These are phyloP conservation scores for Synergus japonicus DNA, from an alignment of 2,888 invertebrate genomes.

Conservation along the genomic window DNA sequence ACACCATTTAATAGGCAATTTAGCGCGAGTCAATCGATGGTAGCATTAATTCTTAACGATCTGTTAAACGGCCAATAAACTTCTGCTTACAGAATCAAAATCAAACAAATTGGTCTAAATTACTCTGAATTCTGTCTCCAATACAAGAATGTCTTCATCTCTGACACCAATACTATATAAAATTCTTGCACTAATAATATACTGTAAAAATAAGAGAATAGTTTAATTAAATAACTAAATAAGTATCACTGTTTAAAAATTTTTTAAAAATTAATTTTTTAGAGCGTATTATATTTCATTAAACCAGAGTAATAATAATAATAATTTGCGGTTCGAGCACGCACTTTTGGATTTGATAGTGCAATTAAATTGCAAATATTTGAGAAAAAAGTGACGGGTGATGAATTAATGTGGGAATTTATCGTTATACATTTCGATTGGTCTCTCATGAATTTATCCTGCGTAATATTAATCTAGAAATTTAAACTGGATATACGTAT, in stretches of 20 bases:
- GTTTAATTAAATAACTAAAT: no score
- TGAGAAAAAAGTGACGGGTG: slow-evolving; percentile 3
- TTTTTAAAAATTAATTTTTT: no score
- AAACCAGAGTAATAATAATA: neutral
- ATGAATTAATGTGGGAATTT: slow-evolving; percentile 25
- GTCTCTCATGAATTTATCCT: slow-evolving; percentile 26
- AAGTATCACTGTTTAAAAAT: no score
- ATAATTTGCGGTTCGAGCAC: neutral
- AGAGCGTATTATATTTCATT: neutral
- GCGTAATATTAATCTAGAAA: slow-evolving; percentile 22
- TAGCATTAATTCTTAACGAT: slow-evolving; percentile 57
- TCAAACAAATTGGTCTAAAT: slow-evolving; percentile 24
- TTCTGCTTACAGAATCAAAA: slow-evolving; percentile 42
- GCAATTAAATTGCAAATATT: slow-evolving; percentile 9
- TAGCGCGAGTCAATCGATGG: slow-evolving; percentile 59
- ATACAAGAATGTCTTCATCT: neutral
- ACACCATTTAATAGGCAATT: slow-evolving; percentile 59
- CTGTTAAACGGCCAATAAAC: slow-evolving; percentile 59
- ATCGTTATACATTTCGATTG: slow-evolving; percentile 29
- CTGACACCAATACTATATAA: neutral
- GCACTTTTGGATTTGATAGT: neutral
- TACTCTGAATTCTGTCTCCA: neutral
- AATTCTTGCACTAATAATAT: neutral
- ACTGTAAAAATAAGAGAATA: no score
- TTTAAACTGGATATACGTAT: slow-evolving; percentile 6